phyloP scores from a whole-genome alignment of 2,888 invertebrate genomes.

The Didymodactylos carnosus region DNA sequence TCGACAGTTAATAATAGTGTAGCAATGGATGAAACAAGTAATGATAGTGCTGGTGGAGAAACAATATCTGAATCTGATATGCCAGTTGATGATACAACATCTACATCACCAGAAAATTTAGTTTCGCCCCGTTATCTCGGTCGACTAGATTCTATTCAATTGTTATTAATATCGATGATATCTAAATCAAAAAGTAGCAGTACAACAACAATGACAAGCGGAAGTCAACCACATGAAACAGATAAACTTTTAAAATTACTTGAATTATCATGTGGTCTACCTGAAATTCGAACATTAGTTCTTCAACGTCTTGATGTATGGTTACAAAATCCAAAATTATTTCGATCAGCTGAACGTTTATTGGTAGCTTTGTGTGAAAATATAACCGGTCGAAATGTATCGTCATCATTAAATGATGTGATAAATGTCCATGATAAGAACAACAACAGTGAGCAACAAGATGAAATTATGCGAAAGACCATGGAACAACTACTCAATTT shows the following conservation, averaged over 20 bases:
- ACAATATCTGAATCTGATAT: neutral
- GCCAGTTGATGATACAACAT: neutral
- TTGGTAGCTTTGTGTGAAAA: neutral
- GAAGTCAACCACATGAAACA: neutral
- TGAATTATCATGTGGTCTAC: conserved; percentile 50
- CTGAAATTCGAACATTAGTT: conserved; percentile 59
- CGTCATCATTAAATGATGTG: too few species aligned
- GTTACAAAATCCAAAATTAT: conserved; percentile 72
- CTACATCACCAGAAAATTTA: neutral
- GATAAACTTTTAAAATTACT: neutral
- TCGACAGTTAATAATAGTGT: neutral
- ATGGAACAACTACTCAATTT: neutral
- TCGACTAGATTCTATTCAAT: neutral
- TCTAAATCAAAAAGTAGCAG: neutral
- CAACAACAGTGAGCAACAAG: neutral
- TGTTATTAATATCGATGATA: neutral
- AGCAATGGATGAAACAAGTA: neutral
- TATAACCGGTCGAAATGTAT: too few species aligned
- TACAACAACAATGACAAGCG: neutral
- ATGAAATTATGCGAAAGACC: too few species aligned
- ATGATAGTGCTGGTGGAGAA: neutral
- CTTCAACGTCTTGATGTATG: conserved; percentile 67
- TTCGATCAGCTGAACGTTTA: neutral
- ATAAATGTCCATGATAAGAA: neutral
- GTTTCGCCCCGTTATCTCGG: neutral